Conservation (phyloP, 92 coral and sea anemone genomes). For the Porites cylindrica region DNA sequence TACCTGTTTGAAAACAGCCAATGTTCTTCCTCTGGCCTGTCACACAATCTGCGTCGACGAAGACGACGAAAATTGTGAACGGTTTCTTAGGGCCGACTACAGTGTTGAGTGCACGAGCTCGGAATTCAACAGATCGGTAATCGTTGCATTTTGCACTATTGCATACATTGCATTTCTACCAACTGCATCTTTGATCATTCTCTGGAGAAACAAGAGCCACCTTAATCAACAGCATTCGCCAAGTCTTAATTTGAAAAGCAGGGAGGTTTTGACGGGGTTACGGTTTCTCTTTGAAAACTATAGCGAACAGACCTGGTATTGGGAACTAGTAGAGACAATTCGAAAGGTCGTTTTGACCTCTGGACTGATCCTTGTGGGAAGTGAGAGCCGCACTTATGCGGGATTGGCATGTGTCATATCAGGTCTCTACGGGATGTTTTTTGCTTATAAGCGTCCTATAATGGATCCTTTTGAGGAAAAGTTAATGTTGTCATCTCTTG, state of each 20-base stretch:
- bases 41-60: background rate
- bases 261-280: background rate
- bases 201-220: background rate
- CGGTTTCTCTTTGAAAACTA: constrained; percentile 32
- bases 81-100: too few species aligned
- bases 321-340: constrained; percentile 4
- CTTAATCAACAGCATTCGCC: too few species aligned
- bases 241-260: too few species aligned
- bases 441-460: constrained; percentile 34
- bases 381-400: background rate
- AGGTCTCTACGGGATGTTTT: background rate
- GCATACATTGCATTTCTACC: too few species aligned
- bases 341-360: background rate
- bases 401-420: background rate
- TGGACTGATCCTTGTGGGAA: constrained; percentile 11
- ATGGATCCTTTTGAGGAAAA: constrained; percentile 37
- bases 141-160: too few species aligned
- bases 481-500: constrained; percentile 26
- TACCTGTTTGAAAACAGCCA: background rate
- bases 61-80: too few species aligned
- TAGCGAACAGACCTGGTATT: constrained; percentile 17
- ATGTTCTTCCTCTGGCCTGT: background rate
- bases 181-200: background rate
- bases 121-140: too few species aligned
- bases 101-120: too few species aligned